Evolutionary conservation across 2,113 vertebrate species (phyloP).

Genomic region (Notarius lentiginosus): DNA sequence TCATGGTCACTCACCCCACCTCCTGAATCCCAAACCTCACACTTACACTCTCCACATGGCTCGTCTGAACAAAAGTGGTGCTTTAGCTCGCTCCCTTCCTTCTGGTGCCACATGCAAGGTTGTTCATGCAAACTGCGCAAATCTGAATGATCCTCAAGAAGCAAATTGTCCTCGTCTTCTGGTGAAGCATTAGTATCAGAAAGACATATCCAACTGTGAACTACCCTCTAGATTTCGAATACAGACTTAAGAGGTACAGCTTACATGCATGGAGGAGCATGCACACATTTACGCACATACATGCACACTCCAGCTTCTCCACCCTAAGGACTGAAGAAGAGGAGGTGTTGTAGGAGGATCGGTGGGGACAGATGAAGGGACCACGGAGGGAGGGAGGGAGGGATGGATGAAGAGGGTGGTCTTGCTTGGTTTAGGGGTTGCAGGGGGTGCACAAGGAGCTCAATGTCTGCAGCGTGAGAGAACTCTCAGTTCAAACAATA

Average conservation of each 20-base stretch:
- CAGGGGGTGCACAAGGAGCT: conserved; percentile 40
- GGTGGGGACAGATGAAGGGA: conserved; percentile 17
- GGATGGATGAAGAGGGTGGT: conserved; percentile 16
- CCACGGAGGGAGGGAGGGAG: conserved; percentile 19
- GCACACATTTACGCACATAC: conserved; percentile 15
- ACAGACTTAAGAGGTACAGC: conserved; percentile 37
- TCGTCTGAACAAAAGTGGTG: neutral
- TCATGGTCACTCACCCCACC: conserved; percentile 71
- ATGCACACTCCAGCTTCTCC: neutral
- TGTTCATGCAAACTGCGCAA: neutral
- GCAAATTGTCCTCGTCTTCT: neutral
- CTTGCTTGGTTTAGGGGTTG: conserved; percentile 23
- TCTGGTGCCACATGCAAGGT: conserved; percentile 3
- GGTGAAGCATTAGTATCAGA: neutral
- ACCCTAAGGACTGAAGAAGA: conserved; percentile 23
- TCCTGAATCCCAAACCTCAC: neutral
- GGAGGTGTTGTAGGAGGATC: conserved; percentile 40
- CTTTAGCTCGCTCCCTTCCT: neutral
- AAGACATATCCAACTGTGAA: conserved; percentile 26
- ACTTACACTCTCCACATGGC: conserved; percentile 17
- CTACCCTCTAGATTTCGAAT: conserved; percentile 29
- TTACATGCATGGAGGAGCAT: conserved; percentile 30
- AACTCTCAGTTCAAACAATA: conserved; percentile 78
- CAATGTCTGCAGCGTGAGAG: conserved; percentile 67
- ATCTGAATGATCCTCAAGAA: neutral